These are phyloP conservation scores for Zoanthus gigantus DNA, from an alignment of 92 coral and sea anemone species.

Conservation along the genomic window DNA sequence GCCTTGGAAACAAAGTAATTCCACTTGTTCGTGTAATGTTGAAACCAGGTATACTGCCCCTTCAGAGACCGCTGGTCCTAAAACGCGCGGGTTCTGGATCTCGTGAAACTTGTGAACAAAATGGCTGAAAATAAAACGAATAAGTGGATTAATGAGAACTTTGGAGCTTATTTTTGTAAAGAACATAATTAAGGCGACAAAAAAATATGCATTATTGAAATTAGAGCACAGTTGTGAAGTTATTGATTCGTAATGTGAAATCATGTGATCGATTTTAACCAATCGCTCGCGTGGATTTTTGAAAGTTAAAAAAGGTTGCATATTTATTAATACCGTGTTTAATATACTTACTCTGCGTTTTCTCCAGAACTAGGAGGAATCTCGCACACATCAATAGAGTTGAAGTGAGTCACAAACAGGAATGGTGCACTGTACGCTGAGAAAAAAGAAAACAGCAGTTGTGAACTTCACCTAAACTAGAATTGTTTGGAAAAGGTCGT, in stretches of 20 bases:
- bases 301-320: neutral
- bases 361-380: constrained; percentile 79
- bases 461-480: neutral
- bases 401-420: constrained; percentile 95
- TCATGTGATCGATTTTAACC: too few relatives aligned
- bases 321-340: neutral
- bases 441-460: neutral
- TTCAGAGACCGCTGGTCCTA: constrained; percentile 92
- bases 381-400: constrained; percentile 96
- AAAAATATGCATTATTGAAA: too few relatives aligned
- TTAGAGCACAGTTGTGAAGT: too few relatives aligned
- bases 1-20: constrained; percentile 97
- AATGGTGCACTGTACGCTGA: constrained; percentile 95
- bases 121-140: constrained; percentile 65
- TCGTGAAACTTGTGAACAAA: constrained; percentile 93
- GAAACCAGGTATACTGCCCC: constrained; percentile 96
- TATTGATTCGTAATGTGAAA: too few relatives aligned
- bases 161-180: neutral
- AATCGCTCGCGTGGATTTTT: too few relatives aligned
- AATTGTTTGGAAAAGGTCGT: neutral
- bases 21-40: constrained; percentile 87
- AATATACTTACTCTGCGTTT: constrained; percentile 73
- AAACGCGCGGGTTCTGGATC: constrained; percentile 92
- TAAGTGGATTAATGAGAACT: neutral
- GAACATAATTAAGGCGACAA: too few relatives aligned